Base-by-base conservation (phyloP, 2,113 vertebrate genomes). In the Gambusia affinis region DNA sequence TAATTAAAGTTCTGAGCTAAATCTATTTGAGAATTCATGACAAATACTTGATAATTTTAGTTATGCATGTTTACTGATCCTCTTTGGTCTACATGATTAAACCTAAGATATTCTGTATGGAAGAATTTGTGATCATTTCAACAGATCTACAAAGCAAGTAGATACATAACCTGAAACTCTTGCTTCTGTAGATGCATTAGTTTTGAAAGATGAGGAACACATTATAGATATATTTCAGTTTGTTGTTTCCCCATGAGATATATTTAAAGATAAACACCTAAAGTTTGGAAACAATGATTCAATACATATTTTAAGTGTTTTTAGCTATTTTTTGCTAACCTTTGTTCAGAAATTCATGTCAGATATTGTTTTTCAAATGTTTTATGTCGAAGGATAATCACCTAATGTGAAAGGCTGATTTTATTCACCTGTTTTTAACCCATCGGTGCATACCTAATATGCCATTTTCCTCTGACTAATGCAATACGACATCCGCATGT, bases 391-490 rank as follows among this genome's bases (percentile, higher is more conserved):
- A 57, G 51, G 5, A n/a, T 57, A 10, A 57, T 24, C 17, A 2
- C 51, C 51, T 57, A 10, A n/a, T 7, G n/a, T n/a, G 7, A 57
- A n/a, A 57, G 22, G 24, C 22, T 6, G 19, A 5, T 66, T 66
- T 66, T 11, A 10, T 66, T 28, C 28, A 51, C n/a, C 24, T 60
- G 29, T 11, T 73, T 66, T 28, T 75, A 60, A 76, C 62, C 70
- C 17, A 47, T 79, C 29, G 39, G 35, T 54, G 44, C 66, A 74
- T 66, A 62, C 62, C 29, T 79, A 67, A 35, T 72, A 11, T 61
- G 12, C 60, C 35, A 10, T 72, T 65, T 73, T 62, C 39, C 37
- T 78, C 28, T 79, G 82, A 82, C 73, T 87, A 70, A 82, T 69
- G 61, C 39, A 75, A 33, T 30, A 39, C 64, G 35, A 72, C 77